Evolutionary conservation across 1,140 invertebrate genomes (phyloP), one percentile per base, ranked within the genome.

Genomic region (Lepidurus packardi): DNA sequence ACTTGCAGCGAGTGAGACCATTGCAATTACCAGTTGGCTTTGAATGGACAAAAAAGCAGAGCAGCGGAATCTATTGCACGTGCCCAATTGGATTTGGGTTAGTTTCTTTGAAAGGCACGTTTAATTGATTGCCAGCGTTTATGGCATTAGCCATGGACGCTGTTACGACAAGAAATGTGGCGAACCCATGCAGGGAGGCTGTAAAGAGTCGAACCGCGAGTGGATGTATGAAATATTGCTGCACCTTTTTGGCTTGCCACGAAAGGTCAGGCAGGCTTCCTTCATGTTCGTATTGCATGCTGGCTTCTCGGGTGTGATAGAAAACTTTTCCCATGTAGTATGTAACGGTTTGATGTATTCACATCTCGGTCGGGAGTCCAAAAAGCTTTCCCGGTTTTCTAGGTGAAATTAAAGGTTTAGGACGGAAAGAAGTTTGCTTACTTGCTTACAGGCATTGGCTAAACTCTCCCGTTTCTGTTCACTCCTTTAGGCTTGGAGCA

Each of bases 271-370:
- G 34, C 34, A 34, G 34, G 34, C 34, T 34, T 34, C 34, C 34
- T 34, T 34, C 34, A 3, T 34, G 53, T 65, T 65, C 53, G 53
- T 65, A 65, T n/a, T 65, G 53, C 53, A 16, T 65, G 21, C 21
- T 65, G 0, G 16, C 45, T 47, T 47, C 16, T 16, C 53, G 53
- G 21, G 53, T 65, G 53, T 9, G 13, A 13, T 65, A 16, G 53
- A 65, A 65, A 65, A 65, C 16, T 65, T 34, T 65, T 65, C 53
- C 13, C 53, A 65, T 65, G 21, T 21, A 65, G 53, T n/a, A 65
- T 13, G 6, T 65, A 65, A 65, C 53, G 53, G 53, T 65, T 47
- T 47, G 53, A 65, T 65, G 53, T 65, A 16, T 21, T 65, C 53
- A 65, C 53, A 16, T 47, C 16, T 65, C 53, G 13, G 53, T 16